phyloP scores from a whole-genome alignment of 2,888 invertebrate species.

The Nemapogon koenigi region DNA sequence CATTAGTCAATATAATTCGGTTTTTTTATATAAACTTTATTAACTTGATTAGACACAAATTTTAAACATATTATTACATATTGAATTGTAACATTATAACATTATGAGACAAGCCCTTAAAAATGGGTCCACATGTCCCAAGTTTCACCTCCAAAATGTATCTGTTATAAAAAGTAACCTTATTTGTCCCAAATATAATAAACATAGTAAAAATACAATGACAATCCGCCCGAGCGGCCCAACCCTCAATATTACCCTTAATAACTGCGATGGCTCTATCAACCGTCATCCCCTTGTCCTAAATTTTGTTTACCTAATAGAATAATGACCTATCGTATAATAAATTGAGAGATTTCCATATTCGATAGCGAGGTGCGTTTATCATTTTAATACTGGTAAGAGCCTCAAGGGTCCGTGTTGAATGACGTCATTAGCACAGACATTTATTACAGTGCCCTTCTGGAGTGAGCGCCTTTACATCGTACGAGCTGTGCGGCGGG shows the following conservation, averaged over 20 bases:
- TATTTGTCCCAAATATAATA: neutral
- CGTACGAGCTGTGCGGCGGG: no score
- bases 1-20: no score
- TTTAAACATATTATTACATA: no score
- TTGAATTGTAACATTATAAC: no score
- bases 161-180: no score
- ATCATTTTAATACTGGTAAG: conserved; percentile 57
- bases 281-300: conserved; percentile 34
- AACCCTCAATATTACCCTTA: conserved; percentile 32
- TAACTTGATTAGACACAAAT: no score
- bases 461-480: neutral
- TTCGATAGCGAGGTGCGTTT: conserved; percentile 49
- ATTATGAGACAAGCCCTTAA: no score
- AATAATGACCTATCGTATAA: conserved; percentile 61
- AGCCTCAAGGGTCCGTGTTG: conserved; percentile 20
- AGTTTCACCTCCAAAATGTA: no score
- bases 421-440: conserved; percentile 40
- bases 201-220: conserved; percentile 19
- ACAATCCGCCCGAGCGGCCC: conserved; percentile 18
- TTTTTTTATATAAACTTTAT: no score
- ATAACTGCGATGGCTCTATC: conserved; percentile 54
- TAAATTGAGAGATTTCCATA: conserved; percentile 64
- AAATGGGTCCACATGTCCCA: no score
- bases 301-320: conserved; percentile 60
- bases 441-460: conserved; percentile 8